phyloP scores from a whole-genome alignment of 2,797 vertebrate genomes.

The Centropyge bicolor region DNA sequence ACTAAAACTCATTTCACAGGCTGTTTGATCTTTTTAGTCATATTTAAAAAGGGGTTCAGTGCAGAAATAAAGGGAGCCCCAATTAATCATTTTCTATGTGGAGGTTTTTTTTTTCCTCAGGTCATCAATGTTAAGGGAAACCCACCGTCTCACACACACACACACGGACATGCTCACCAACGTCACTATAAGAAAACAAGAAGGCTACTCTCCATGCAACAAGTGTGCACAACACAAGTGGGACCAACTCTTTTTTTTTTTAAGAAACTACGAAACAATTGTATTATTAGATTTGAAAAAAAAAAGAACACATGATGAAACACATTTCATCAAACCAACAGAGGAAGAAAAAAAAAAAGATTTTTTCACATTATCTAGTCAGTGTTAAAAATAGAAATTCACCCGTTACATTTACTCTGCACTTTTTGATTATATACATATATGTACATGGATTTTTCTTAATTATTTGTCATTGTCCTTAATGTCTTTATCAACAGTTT shows the following conservation, averaged over 20 bases:
- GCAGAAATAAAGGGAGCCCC: conserved; percentile 30
- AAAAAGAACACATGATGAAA: conserved; percentile 66
- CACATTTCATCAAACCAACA: conserved; percentile 79
- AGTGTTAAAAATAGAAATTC: conserved; percentile 92
- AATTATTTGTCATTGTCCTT: conserved; percentile 84
- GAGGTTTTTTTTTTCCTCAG: background rate
- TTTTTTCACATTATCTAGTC: conserved; percentile 89
- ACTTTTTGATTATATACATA: conserved; percentile 88
- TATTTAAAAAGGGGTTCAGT: conserved; percentile 41
- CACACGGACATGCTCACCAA: conserved; percentile 83
- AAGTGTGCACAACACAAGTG: conserved; percentile 83
- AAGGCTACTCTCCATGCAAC: conserved; percentile 86
- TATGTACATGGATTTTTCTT: conserved; percentile 86
- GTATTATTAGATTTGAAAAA: conserved; percentile 57
- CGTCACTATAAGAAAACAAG: conserved; percentile 78
- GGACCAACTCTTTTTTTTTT: conserved; percentile 62
- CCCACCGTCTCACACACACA: conserved; percentile 61
- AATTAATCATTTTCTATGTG: conserved; percentile 16
- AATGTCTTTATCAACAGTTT: conserved; percentile 86
- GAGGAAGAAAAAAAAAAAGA: conserved; percentile 45
- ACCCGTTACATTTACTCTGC: conserved; percentile 88
- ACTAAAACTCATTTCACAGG: conserved; percentile 1
- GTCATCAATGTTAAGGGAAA: conserved; percentile 36
- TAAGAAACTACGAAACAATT: conserved; percentile 77
- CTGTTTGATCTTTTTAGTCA: background rate